A percentile compares a stretch with the other conserved stretches of the same genome.
These are phyloP conservation scores for Hyalella azteca DNA, from an alignment of 2,888 invertebrate species.

Conservation along the genomic window DNA sequence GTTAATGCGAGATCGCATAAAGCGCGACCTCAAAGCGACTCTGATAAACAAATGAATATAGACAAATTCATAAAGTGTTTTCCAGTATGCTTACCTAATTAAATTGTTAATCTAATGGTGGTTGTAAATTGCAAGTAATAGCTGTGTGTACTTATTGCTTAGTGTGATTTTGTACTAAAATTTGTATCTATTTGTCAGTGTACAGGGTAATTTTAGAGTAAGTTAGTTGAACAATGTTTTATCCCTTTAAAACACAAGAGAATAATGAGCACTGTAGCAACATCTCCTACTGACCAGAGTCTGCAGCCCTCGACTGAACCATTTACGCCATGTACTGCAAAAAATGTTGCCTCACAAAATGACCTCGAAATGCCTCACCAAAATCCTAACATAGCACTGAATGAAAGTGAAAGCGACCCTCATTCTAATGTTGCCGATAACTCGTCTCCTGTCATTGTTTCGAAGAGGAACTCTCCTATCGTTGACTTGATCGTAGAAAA, in stretches of 20 bases:
- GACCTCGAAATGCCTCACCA: neutral
- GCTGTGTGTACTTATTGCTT: no score
- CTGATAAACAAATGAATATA: no score
- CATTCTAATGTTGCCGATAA: conserved; percentile 1
- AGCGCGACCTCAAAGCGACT: no score
- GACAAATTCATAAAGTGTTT: no score
- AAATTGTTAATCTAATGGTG: no score
- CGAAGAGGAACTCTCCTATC: conserved; percentile 16
- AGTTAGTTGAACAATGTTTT: neutral
- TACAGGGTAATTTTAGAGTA: neutral
- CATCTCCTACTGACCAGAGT: neutral
- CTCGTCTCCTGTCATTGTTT: neutral
- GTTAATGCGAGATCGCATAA: no score
- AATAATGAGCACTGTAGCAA: neutral
- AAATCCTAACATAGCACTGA: neutral
- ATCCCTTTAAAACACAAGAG: neutral
- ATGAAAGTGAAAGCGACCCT: conserved; percentile 30
- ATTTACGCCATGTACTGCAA: neutral
- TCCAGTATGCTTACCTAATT: no score
- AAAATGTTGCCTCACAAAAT: neutral
- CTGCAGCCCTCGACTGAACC: neutral
- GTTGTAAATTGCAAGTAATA: no score
- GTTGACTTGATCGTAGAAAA: conserved; percentile 19
- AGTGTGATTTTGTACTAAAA: no score
- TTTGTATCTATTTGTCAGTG: neutral